A percentile compares a stretch with the other conserved stretches of the same genome.
Conservation (phyloP, 2,797 vertebrate genomes). For the Allobates femoralis region DNA sequence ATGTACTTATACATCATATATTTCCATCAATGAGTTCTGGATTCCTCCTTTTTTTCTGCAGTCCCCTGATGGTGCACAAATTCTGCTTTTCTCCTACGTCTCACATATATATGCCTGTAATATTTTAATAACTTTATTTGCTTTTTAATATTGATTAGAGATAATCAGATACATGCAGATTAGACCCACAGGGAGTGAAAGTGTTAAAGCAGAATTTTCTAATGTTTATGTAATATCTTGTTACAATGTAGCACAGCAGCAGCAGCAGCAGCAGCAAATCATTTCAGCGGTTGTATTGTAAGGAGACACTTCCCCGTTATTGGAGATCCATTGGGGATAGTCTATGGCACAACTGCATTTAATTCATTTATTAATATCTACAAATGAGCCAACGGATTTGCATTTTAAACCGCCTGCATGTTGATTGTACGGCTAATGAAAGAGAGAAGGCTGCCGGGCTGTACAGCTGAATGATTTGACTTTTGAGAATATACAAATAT, state of each 20-base stretch:
- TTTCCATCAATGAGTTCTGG: no score
- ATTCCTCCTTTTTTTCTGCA: no score
- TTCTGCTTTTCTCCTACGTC: no score
- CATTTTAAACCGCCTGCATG: constrained; percentile 74
- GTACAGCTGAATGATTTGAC: constrained; percentile 80
- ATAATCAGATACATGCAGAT: background rate
- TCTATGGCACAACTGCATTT: constrained; percentile 41
- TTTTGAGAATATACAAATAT: constrained; percentile 83
- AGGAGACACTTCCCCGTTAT: constrained; percentile 15
- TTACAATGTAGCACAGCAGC: background rate
- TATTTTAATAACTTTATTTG: no score
- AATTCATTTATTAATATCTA: constrained; percentile 47
- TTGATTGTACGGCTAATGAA: constrained; percentile 78
- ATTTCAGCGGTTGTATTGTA: background rate
- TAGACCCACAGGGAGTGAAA: background rate
- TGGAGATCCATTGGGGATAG: constrained; percentile 37
- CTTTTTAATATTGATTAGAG: no score
- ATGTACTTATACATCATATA: no score
- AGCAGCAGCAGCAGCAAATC: constrained; percentile 24
- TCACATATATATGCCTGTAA: no score
- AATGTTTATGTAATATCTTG: constrained; percentile 27
- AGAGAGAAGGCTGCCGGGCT: constrained; percentile 77
- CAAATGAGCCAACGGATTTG: constrained; percentile 46
- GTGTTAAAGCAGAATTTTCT: background rate
- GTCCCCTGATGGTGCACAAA: no score